A percentile compares a stretch with the other conserved stretches of the same genome.
Conservation (phyloP, 2,797 vertebrate species). For the Perodicticus potto region DNA sequence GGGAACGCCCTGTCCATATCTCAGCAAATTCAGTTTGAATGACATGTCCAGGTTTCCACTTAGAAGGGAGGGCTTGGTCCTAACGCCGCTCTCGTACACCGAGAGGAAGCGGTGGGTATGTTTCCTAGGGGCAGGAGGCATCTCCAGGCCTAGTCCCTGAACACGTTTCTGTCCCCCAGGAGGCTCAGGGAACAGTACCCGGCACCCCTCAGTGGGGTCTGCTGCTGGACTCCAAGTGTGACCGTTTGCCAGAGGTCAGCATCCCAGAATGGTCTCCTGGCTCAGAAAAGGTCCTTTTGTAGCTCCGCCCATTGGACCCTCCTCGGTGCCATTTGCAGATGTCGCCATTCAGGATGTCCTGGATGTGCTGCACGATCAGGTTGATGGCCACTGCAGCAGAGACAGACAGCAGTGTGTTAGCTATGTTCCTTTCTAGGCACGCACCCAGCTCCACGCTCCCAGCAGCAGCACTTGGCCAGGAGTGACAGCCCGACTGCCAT, state of each 20-base stretch:
- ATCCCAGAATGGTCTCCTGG: slow-evolving; percentile 86
- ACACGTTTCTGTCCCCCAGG: rapidly evolving
- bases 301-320: slow-evolving; percentile 88
- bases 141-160: neutral
- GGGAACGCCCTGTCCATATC: neutral
- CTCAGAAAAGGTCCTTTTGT: slow-evolving; percentile 92
- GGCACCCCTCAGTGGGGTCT: slow-evolving; percentile 92
- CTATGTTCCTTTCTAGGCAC: rapidly evolving
- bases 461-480: rapidly evolving
- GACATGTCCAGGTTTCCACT: neutral
- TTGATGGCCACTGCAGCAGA: slow-evolving; percentile 94
- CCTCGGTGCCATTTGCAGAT: slow-evolving; percentile 97
- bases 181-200: rapidly evolving
- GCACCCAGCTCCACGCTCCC: too few relatives aligned
- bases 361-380: slow-evolving; percentile 99
- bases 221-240: slow-evolving; percentile 96
- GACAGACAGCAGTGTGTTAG: neutral
- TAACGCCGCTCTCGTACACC: rapidly evolving
- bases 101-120: neutral
- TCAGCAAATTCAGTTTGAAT: too few relatives aligned
- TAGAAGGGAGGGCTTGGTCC: neutral
- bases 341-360: slow-evolving; percentile 97
- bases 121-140: neutral
- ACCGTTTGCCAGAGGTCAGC: slow-evolving; percentile 90
- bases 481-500: neutral